A percentile compares a stretch with the other conserved stretches of the same genome.
Conservation (phyloP, 2,113 vertebrate species). For the Petrocephalus zakoni region DNA sequence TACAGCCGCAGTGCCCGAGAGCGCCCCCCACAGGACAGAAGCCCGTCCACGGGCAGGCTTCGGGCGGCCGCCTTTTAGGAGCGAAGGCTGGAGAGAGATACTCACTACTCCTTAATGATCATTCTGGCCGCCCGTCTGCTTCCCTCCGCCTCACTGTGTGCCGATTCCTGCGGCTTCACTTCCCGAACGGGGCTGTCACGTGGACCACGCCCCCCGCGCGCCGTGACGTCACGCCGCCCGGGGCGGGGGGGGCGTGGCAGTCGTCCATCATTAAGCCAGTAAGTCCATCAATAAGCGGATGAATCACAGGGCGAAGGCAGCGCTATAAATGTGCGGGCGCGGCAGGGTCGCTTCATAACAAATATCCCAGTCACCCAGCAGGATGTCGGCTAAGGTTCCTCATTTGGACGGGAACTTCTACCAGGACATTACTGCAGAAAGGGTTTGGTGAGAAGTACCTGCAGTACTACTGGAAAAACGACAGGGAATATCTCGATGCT, state of each 20-base stretch:
- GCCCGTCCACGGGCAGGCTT: no score
- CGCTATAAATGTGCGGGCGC: background rate
- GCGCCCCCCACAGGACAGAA: no score
- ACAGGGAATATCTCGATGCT: background rate
- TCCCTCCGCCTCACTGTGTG: conserved; percentile 25
- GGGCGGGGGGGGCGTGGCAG: no score
- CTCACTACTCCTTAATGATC: conserved; percentile 64
- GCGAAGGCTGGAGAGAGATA: no score
- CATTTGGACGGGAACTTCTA: background rate
- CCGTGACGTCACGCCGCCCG: background rate
- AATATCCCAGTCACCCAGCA: background rate
- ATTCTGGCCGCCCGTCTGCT: conserved; percentile 39
- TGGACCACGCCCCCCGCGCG: conserved; percentile 25
- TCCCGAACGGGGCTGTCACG: conserved; percentile 47
- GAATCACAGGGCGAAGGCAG: background rate
- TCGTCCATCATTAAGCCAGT: background rate
- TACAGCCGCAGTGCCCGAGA: no score
- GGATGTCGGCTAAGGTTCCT: background rate
- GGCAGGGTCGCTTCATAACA: no score
- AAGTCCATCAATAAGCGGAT: background rate
- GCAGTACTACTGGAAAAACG: background rate
- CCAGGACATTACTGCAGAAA: background rate
- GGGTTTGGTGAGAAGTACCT: background rate
- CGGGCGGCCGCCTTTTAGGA: no score
- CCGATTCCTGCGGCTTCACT: conserved; percentile 38